These are phyloP conservation scores for Premnoplex brunnescens DNA, from an alignment of 2,797 vertebrate genomes.

Conservation along the genomic window DNA sequence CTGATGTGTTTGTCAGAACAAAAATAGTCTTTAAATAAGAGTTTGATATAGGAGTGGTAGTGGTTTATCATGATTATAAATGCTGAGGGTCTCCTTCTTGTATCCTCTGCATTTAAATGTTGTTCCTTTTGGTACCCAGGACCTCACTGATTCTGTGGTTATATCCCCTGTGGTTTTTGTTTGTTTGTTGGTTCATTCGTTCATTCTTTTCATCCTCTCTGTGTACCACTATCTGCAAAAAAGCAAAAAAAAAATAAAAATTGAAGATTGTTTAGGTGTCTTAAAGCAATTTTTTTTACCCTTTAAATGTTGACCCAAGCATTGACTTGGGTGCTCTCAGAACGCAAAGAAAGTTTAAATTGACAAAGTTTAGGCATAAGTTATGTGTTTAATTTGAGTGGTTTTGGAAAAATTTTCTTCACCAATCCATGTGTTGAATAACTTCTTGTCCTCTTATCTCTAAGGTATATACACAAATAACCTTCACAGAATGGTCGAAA, in stretches of 20 bases:
- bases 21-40: neutral
- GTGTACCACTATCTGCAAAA: neutral
- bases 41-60: neutral
- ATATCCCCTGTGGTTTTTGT: neutral
- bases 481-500: neutral
- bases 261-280: neutral
- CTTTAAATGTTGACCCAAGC: neutral
- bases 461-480: neutral
- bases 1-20: neutral
- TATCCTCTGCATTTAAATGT: neutral
- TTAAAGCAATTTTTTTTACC: neutral
- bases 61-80: neutral
- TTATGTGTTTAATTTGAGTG: neutral
- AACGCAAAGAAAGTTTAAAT: neutral
- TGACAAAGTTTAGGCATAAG: neutral
- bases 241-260: neutral
- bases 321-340: neutral
- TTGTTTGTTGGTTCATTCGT: neutral
- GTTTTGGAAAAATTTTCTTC: neutral
- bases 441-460: neutral
- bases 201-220: neutral
- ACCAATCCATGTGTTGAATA: neutral
- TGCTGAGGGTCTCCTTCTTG: neutral
- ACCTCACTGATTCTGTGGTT: neutral
- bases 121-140: neutral